Evolutionary conservation across 2,888 invertebrate genomes (phyloP), one percentile per base, ranked within the genome.

Genomic region (Dorcus hopei): DNA sequence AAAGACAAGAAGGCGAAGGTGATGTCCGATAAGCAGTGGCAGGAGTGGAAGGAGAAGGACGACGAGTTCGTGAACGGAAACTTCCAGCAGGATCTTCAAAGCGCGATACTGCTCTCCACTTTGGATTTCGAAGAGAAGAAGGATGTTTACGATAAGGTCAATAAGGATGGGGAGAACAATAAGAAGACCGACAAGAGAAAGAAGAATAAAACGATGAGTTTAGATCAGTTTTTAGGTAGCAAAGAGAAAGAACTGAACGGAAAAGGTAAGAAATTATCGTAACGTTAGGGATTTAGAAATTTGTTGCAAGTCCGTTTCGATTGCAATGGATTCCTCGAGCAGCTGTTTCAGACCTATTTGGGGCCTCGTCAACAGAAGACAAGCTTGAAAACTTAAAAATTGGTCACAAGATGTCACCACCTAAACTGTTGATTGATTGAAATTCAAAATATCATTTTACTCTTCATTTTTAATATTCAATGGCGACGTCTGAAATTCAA

Each of bases 101-200:
- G 87, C 82, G 91, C 91, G 9, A 84, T 92, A 62, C 74, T 91
- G 38, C 79, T 89, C 53, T 92, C 92, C 5, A 89, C 89, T 77
- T 78, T 91, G 59, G 89, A 86, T 68, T 86, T 79, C 74, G 89
- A 91, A 75, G 83, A 87, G 68, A 86, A 88, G 69, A 73, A 81
- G 74, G 72, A 70, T 55, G 41, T 63, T 49, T 59, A 57, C 38
- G 56, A 80, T 65, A 75, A 77, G 61, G 61, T 71, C 2, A 81
- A 82, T 62, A 82, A 81, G 61, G 78, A 79, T 48, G 72, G 77
- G 2, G 79, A 80, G 49, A 80, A 81, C 65, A 81, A 80, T 63
- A 78, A 80, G 69, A 68, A 70, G 73, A 73, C 73, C 6, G 26
- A 33, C 26, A 81, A 78, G 61, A 84, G 84, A 65, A 83, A 82